A percentile compares a stretch with the other conserved stretches of the same genome.
Evolutionary conservation across 2,888 invertebrate genomes (phyloP).

Genomic region (Hedya salicella): DNA sequence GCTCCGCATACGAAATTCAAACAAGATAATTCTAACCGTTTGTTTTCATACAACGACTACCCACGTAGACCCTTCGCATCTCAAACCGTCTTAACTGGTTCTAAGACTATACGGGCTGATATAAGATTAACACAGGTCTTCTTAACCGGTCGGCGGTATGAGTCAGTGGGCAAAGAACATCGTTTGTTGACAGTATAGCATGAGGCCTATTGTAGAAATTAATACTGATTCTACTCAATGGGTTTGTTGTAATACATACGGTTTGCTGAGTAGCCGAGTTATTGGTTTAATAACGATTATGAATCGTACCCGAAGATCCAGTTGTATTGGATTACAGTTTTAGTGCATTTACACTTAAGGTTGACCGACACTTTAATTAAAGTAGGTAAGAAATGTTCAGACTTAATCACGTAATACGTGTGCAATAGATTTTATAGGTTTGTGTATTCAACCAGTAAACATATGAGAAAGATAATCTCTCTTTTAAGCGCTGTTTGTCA

Average conservation of each 20-base stretch:
- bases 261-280: not conserved
- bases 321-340: not conserved
- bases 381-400: too few species aligned
- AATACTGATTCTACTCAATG: constrained; percentile 18
- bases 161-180: constrained; percentile 35
- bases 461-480: too few species aligned
- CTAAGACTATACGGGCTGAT: not conserved
- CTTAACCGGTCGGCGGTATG: constrained; percentile 21
- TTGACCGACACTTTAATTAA: too few species aligned
- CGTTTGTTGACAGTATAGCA: constrained; percentile 34
- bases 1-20: constrained; percentile 36
- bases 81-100: not conserved
- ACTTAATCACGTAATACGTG: too few species aligned
- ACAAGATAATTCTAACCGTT: constrained; percentile 37
- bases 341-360: not conserved
- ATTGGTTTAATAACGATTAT: not conserved
- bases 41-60: constrained; percentile 31
- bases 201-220: constrained; percentile 21
- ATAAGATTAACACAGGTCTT: constrained; percentile 5
- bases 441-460: too few species aligned
- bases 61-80: constrained; percentile 11
- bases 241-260: not conserved
- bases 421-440: too few species aligned
- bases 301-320: not conserved
- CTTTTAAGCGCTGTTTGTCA: too few species aligned